Base-by-base conservation (phyloP, 2,797 vertebrate genomes). In the Amblyopsis hoosieri region DNA sequence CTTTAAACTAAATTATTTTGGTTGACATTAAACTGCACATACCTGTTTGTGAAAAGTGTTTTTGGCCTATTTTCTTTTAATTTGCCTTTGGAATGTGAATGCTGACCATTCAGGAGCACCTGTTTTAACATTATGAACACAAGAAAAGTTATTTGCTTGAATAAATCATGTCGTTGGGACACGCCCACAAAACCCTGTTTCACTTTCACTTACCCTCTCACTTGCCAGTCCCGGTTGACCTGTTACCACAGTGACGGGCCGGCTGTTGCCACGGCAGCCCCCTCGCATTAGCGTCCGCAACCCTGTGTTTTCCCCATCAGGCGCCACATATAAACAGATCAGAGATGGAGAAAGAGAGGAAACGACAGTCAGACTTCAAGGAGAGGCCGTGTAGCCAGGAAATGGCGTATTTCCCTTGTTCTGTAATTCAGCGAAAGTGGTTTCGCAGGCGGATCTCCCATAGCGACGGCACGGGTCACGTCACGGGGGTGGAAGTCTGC, bases 281-380 rank as follows among this genome's bases (percentile, higher is more conserved):
- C 12, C 15, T 45, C 60, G 51, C 17, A 57, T 62, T 60, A 75
- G 72, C 65, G 65, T 67, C 31, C 8, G 2, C 45, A 33, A 60
- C 49, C 33, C 11, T 69, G 66, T 86, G 85, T 82, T 87, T 88
- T 83, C 60, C 63, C 65, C 72, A 88, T 88, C 72, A 85, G 66
- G 59, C 45, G 60, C 64, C 23, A 53, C 58, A 70, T 61, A 79
- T 52, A 42, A 46, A 76, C 51, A 61, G 66, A 73, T 33, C 33
- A 31, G 29, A 11, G 12, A 7, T 54, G 10, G 12, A 13, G 10
- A 17, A 8, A 37, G 31, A 2, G 11, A 19, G 54, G 65, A 66
- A 69, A 64, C 31, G 45, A 72, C n/a, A 12, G 52, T 56, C 7
- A 54, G 23, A 60, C 59, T 66, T 69, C 45, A 69, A 75, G 72